A percentile compares a stretch with the other conserved stretches of the same genome.
phyloP scores from a whole-genome alignment of 2,797 vertebrate genomes.

The Ceryle rudis region DNA sequence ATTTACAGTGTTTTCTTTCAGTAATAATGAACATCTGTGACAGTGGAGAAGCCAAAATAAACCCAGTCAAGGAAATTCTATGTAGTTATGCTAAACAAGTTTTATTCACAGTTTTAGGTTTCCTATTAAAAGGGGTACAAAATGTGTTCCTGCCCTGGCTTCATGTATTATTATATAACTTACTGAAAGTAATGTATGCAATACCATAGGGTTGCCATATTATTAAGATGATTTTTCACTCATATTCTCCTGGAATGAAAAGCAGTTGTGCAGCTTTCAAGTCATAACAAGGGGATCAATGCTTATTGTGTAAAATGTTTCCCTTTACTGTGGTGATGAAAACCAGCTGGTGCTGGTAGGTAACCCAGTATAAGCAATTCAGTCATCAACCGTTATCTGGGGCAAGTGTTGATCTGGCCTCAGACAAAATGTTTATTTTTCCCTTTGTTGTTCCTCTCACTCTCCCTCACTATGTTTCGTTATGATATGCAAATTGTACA shows the following conservation, averaged over 20 bases:
- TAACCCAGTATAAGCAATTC: constrained; percentile 12
- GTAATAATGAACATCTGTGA: constrained; percentile 77
- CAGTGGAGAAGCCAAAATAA: constrained; percentile 71
- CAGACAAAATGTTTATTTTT: constrained; percentile 41
- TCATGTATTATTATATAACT: background rate
- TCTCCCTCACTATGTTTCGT: background rate
- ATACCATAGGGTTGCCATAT: background rate
- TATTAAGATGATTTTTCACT: background rate
- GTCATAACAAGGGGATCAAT: constrained; percentile 9
- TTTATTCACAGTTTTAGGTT: constrained; percentile 67
- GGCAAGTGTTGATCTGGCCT: constrained; percentile 32
- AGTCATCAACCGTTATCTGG: constrained; percentile 22
- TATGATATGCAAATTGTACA: constrained; percentile 7
- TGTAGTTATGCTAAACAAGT: constrained; percentile 64
- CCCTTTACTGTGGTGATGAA: constrained; percentile 25
- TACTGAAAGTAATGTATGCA: background rate
- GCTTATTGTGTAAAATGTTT: constrained; percentile 28
- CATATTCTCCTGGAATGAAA: background rate
- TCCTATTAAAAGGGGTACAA: constrained; percentile 34
- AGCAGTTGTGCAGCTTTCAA: constrained; percentile 36
- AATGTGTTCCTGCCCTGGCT: constrained; percentile 31
- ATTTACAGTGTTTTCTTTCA: constrained; percentile 43
- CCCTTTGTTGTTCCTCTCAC: background rate
- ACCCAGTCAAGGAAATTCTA: constrained; percentile 69
- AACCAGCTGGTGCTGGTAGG: constrained; percentile 15